phyloP scores from a whole-genome alignment of 2,797 vertebrate genomes.

The Chrysocyon brachyurus region DNA sequence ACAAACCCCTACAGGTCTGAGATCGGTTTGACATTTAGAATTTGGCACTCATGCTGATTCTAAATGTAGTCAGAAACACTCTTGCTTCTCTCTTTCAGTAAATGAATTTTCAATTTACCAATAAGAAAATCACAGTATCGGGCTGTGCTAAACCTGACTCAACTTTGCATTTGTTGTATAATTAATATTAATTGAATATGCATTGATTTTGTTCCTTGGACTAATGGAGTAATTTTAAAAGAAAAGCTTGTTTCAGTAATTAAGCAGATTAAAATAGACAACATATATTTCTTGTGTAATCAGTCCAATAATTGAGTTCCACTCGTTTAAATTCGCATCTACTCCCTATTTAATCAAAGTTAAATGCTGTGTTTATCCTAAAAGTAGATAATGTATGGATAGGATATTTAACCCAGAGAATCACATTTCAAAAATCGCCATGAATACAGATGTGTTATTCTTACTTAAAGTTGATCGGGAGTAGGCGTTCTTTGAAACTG shows the following conservation, averaged over 20 bases:
- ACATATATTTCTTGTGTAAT: conserved; percentile 80
- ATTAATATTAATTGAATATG: conserved; percentile 81
- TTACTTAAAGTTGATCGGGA: background rate
- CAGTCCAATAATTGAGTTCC: conserved; percentile 81
- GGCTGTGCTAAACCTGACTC: conserved; percentile 23
- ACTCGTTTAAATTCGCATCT: conserved; percentile 77
- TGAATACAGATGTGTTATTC: background rate
- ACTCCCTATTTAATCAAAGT: conserved; percentile 69
- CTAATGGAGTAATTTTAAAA: conserved; percentile 80
- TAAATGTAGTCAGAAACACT: background rate
- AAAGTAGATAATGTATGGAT: conserved; percentile 30
- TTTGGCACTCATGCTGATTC: background rate
- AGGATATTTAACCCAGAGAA: background rate
- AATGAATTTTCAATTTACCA: conserved; percentile 71
- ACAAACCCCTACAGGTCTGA: conserved; percentile 26
- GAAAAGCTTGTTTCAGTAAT: conserved; percentile 74
- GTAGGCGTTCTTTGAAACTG: background rate
- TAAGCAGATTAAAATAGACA: conserved; percentile 83
- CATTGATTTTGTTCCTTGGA: conserved; percentile 80
- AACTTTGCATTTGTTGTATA: conserved; percentile 53
- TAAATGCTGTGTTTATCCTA: conserved; percentile 50
- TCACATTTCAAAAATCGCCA: background rate
- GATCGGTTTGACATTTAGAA: conserved; percentile 69
- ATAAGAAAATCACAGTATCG: conserved; percentile 56
- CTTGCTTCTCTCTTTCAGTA: background rate